Evolutionary conservation across 2,797 vertebrate genomes (phyloP), one percentile per base, ranked within the genome.

Genomic region (Rhabdomys pumilio): DNA sequence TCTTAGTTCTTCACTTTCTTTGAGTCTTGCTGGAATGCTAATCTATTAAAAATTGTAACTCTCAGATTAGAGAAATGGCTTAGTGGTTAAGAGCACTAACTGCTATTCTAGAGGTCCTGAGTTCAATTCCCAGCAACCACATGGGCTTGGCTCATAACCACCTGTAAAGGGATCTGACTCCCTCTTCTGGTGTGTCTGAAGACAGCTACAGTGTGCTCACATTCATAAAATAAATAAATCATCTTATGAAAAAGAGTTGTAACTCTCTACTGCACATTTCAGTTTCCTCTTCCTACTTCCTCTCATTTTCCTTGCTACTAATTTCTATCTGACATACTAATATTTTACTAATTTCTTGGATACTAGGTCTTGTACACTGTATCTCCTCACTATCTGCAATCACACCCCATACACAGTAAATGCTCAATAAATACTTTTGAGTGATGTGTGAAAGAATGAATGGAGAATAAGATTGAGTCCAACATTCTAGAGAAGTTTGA

Each of bases 341-440:
- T 91, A 14, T 77, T 90, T 95, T 90, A 89, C 75, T 88, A n/a
- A 34, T 61, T 85, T 92, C 72, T 73, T 92, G 20, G 94, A 82
- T 89, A 79, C n/a, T 75, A 3, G 90, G 41, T 93, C 50, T 89
- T 90, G 34, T 82, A 91, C 17, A 41, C 20, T 26, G 3, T 76
- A 44, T 94, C 17, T 76, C 29, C 47, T 81, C 50, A 84, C 13
- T 72, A 81, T 31, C 73, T 24, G 57, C 7, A 77, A 31, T 92
- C 89, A 50, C 9, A 79, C 44, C 24, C 84, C 73, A 47, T 44
- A 41, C 12, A 6, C 80, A 50, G 53, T 90, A 63, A 75, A 20
- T 11, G n/a, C 9, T 75, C 41, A 93, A 0, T 92, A 77, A 85
- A 59, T 95, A 53, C 76, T 83, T 86, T 81, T 76, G 89, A 79